Evolutionary conservation across 2,113 vertebrate species (phyloP).

Genomic region (Apeltes quadracus): DNA sequence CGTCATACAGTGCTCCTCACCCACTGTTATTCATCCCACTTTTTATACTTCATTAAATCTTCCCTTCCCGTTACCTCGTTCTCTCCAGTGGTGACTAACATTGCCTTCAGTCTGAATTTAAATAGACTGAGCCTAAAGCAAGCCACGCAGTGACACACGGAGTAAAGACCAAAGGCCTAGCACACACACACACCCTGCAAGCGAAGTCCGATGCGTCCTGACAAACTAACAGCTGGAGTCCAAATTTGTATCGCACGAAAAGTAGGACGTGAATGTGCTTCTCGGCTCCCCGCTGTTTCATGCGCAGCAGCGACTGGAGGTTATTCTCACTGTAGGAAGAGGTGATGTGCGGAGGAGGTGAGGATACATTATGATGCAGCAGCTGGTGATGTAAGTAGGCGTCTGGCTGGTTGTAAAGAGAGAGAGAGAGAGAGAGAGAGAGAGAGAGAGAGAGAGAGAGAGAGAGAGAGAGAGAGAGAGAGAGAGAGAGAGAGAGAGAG

Average conservation of each 20-base stretch:
- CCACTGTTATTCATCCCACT: neutral
- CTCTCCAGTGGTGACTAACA: constrained; percentile 66
- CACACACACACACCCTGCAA: constrained; percentile 17
- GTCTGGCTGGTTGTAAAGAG: constrained; percentile 10
- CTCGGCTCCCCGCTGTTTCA: neutral
- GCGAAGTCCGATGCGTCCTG: constrained; percentile 52
- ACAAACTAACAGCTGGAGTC: constrained; percentile 65
- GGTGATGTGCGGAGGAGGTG: neutral
- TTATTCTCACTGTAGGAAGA: neutral
- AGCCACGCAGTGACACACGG: constrained; percentile 59
- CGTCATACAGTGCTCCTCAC: constrained; percentile 4
- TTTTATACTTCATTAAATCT: constrained; percentile 33
- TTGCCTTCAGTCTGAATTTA: constrained; percentile 73
- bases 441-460: neutral
- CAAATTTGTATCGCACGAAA: constrained; percentile 41
- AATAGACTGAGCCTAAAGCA: constrained; percentile 73
- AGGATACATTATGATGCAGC: neutral
- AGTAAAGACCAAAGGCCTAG: constrained; percentile 29
- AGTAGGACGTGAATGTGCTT: constrained; percentile 19
- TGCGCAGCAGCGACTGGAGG: constrained; percentile 14
- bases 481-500: neutral
- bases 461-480: neutral
- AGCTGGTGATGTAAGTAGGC: constrained; percentile 28
- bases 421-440: neutral
- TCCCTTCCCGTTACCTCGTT: constrained; percentile 29